Evolutionary conservation across 2,797 vertebrate species (phyloP).

Genomic region (Cyclopterus lumpus): DNA sequence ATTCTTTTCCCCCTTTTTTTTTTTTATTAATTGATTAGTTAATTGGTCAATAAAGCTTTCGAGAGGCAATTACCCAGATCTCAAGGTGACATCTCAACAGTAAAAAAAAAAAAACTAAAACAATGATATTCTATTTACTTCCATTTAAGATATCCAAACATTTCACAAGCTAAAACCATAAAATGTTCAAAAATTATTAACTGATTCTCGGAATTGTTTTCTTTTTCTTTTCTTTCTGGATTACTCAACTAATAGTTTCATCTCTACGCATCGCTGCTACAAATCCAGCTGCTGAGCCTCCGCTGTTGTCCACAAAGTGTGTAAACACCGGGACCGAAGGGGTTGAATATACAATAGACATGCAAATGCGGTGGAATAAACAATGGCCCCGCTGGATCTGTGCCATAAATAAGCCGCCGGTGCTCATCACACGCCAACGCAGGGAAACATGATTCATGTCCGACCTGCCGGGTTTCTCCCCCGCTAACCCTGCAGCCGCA

Average conservation of each 20-base stretch:
- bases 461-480: conserved; percentile 29
- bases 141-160: not conserved
- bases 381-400: conserved; percentile 45
- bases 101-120: not conserved
- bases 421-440: conserved; percentile 46
- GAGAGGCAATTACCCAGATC: not conserved
- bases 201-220: not conserved
- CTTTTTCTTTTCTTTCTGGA: not conserved
- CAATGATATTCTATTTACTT: not conserved
- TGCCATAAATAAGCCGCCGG: conserved; percentile 70
- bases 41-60: not conserved
- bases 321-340: conserved; percentile 17
- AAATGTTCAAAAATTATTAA: not conserved
- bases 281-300: not conserved
- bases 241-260: not conserved
- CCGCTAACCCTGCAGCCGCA: not conserved
- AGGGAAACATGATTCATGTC: conserved; percentile 68
- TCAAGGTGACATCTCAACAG: not conserved
- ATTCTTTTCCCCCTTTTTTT: not conserved
- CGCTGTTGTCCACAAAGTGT: not conserved
- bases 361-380: conserved; percentile 71
- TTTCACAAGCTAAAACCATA: not conserved
- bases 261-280: not conserved
- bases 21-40: not conserved
- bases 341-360: conserved; percentile 64